Evolutionary conservation across 2,888 invertebrate species (phyloP).

Genomic region (Nasonovia ribisnigri): DNA sequence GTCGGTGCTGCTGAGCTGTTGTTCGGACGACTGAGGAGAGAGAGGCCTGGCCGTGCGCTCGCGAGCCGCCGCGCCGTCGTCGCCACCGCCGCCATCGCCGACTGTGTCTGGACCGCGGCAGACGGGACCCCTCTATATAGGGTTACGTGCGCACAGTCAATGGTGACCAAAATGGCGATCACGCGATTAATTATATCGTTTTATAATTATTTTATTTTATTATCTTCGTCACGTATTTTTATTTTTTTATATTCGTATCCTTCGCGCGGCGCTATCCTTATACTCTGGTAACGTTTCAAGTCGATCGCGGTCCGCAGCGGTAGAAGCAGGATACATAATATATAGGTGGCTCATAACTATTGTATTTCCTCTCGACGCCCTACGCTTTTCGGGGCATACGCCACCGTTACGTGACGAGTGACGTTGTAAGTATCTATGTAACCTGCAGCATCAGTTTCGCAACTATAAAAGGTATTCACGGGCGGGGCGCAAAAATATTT

Average conservation of each 20-base stretch:
- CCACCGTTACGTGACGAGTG: not conserved
- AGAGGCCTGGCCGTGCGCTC: conserved; percentile 42
- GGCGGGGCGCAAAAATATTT: not conserved
- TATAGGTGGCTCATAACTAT: not conserved
- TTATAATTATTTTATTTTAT: no score
- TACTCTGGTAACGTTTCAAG: not conserved
- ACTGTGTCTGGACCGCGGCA: conserved; percentile 60
- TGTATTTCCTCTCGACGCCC: not conserved
- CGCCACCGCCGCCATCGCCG: conserved; percentile 54
- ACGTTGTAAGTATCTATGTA: not conserved
- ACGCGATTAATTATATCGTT: conserved; percentile 12
- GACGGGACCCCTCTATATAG: conserved; percentile 65
- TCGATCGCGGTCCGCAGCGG: not conserved
- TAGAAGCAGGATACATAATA: not conserved
- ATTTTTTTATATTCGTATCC: no score
- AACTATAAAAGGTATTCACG: not conserved
- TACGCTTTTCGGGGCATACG: not conserved
- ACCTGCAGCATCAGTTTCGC: not conserved
- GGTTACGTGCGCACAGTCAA: conserved; percentile 55
- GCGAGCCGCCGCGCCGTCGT: conserved; percentile 13
- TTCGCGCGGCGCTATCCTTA: not conserved
- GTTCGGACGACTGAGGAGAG: conserved; percentile 60
- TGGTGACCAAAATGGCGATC: conserved; percentile 59
- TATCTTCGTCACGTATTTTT: not conserved
- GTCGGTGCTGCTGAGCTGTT: conserved; percentile 55